Conservation (phyloP, 2,113 vertebrate species). For the Circaetus gallicus region DNA sequence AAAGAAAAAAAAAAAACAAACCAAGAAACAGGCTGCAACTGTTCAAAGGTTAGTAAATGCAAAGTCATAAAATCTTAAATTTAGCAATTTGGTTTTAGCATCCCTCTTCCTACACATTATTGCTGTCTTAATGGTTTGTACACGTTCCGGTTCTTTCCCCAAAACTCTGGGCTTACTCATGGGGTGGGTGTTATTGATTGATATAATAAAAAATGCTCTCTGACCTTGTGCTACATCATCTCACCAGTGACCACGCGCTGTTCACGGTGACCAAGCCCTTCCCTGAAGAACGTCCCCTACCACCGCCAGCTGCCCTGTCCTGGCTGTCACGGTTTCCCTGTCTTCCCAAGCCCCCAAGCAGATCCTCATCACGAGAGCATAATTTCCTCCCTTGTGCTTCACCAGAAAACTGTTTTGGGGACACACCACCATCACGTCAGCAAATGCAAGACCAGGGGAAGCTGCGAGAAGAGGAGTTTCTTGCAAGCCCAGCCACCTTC, state of each 20-base stretch:
- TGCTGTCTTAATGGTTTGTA: not conserved
- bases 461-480: not conserved
- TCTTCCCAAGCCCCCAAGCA: not conserved
- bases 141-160: not conserved
- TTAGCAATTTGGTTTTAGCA: not conserved
- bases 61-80: not conserved
- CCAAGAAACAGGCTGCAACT: not conserved
- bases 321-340: accelerated
- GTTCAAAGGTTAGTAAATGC: not conserved
- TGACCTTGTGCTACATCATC: not conserved
- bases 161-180: not conserved
- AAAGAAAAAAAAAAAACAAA: not conserved
- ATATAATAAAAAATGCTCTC: not conserved
- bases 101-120: not conserved
- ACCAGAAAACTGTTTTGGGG: not conserved
- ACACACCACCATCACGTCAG: not conserved
- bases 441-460: not conserved
- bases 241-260: accelerated
- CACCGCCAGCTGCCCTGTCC: not conserved
- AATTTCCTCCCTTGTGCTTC: not conserved
- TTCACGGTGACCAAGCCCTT: not conserved
- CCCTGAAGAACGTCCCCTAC: not conserved
- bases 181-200: not conserved
- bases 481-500: not conserved
- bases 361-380: not conserved